Evolutionary conservation across 2,797 vertebrate species (phyloP).

Genomic region (Anableps anableps): DNA sequence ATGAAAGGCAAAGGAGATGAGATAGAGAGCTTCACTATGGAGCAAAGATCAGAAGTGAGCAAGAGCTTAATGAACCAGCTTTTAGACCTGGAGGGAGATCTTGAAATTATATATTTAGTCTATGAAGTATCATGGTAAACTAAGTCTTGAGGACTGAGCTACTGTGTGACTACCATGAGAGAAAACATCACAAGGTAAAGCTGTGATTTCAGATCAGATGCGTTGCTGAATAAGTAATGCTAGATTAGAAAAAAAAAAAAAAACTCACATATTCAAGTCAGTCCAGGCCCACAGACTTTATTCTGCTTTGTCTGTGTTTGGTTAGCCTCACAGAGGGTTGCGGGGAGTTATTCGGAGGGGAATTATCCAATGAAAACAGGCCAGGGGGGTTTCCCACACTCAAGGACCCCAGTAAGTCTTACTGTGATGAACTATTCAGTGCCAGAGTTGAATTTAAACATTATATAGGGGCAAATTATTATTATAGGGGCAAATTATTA

Average conservation of each 20-base stretch:
- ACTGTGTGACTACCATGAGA: slow-evolving; percentile 18
- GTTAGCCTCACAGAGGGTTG: slow-evolving; percentile 60
- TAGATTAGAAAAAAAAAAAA: slow-evolving; percentile 44
- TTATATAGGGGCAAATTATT: too few species aligned
- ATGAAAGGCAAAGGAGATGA: background rate
- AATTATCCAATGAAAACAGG: slow-evolving; percentile 74
- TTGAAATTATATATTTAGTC: slow-evolving; percentile 7
- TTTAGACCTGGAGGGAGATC: background rate
- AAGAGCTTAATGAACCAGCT: background rate
- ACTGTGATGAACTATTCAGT: slow-evolving; percentile 18
- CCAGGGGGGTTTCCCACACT: slow-evolving; percentile 68
- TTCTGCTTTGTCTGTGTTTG: slow-evolving; percentile 66
- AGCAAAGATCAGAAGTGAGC: background rate
- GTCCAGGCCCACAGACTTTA: slow-evolving; percentile 51
- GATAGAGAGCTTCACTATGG: background rate
- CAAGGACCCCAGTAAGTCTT: slow-evolving; percentile 32
- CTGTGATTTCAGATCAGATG: slow-evolving; percentile 30
- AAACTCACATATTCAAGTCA: slow-evolving; percentile 28
- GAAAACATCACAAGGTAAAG: slow-evolving; percentile 31
- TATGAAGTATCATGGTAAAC: background rate
- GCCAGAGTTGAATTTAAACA: background rate
- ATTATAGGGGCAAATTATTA: background rate
- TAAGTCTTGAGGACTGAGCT: slow-evolving; percentile 5
- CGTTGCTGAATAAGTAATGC: slow-evolving; percentile 50
- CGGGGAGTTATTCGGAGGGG: slow-evolving; percentile 57